Base-by-base conservation (phyloP, 2,888 invertebrate species). In the Plagodis dolabraria region DNA sequence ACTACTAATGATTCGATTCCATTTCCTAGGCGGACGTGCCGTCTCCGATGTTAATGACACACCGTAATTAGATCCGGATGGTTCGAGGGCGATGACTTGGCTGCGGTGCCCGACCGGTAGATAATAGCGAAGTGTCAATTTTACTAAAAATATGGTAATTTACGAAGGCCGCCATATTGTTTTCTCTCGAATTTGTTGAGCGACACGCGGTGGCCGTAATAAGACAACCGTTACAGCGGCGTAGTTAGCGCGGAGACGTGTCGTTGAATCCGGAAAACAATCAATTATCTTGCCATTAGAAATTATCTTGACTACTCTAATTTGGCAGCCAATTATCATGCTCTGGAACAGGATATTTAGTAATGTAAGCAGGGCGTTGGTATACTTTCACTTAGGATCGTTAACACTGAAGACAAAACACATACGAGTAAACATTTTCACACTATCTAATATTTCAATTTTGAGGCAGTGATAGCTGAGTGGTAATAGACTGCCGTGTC, bases 1-100 rank as follows among this genome's bases (percentile, higher is more conserved):
- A 92, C 91, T 89, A 88, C 92, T 92, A 92, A 92, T 92, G 92
- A 92, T 92, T 92, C 92, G 92, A 92, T 92, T 91, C 92, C 92
- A 92, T 91, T 92, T 91, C 92, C 92, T 89, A 91, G 87, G 82
- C 92, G 91, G 91, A 92, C 92, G 92, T 90, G 92, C 89, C 89
- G 87, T 87, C 89, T 86, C 86, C 83, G 80, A 87, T 89, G 89
- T 87, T 92, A 92, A 92, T 92, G 92, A 91, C 91, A 87, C 87
- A 79, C 80, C 81, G 87, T 92, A 92, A 92, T 92, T 92, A 92
- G 92, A 92, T 92, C 86, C 92, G 92, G 92, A 91, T 91, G 92
- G 90, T 89, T 89, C 79, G 85, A 82, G 92, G 87, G 74, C 91
- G 83, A 82, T 89, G 92, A 90, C 90, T 86, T 70, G 54, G 67